Conservation (phyloP, 2,113 vertebrate genomes). For the Ploceus nigricollis region DNA sequence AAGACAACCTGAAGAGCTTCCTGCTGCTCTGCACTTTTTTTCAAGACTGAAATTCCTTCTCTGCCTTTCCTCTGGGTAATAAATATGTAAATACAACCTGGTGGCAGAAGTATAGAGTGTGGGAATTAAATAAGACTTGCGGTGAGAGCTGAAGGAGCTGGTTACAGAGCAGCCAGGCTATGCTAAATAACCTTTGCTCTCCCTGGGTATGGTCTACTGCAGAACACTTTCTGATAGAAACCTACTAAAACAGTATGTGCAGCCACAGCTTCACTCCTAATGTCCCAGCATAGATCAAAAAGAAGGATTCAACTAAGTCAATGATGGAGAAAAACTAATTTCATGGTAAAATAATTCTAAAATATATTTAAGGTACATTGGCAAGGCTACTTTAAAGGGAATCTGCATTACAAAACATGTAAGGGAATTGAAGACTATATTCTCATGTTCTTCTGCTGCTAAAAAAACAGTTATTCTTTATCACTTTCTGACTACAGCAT, state of each 20-base stretch:
- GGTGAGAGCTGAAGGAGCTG: neutral
- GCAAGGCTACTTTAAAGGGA: conserved; percentile 74
- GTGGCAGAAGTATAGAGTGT: neutral
- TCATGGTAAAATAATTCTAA: conserved; percentile 86
- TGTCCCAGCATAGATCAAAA: conserved; percentile 76
- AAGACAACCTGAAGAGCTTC: neutral
- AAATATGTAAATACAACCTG: conserved; percentile 35
- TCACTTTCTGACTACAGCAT: conserved; percentile 11
- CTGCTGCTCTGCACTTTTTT: neutral
- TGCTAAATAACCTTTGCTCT: conserved; percentile 7
- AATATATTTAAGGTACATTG: conserved; percentile 79
- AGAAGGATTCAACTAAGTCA: conserved; percentile 76
- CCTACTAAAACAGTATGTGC: conserved; percentile 59
- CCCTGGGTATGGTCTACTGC: neutral
- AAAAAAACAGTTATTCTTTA: conserved; percentile 69
- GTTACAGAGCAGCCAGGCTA: neutral
- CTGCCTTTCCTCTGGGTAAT: neutral
- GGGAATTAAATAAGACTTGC: conserved; percentile 27
- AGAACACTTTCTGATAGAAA: conserved; percentile 53
- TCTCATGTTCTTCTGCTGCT: conserved; percentile 66
- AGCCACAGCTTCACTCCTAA: conserved; percentile 70
- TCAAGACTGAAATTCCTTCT: neutral
- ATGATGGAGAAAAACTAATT: conserved; percentile 84
- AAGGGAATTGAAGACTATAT: conserved; percentile 68
- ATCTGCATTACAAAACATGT: conserved; percentile 76